A percentile compares a stretch with the other conserved stretches of the same genome.
Evolutionary conservation across 2,113 vertebrate genomes (phyloP).

Genomic region (Lates calcarifer): DNA sequence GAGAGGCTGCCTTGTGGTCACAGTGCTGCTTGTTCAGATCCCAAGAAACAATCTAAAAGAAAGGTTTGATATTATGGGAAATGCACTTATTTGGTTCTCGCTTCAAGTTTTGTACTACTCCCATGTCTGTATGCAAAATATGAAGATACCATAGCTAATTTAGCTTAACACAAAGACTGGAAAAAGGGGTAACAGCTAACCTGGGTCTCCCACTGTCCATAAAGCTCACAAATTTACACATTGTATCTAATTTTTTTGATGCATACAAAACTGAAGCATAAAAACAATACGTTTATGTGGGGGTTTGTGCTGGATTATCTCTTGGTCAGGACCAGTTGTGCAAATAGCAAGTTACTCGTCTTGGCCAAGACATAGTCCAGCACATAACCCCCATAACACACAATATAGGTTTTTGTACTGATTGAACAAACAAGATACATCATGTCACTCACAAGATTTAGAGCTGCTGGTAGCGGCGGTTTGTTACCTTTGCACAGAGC

Average conservation of each 20-base stretch:
- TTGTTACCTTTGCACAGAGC: no score
- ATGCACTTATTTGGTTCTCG: neutral
- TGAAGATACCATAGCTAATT: neutral
- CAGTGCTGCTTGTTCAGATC: neutral
- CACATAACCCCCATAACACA: no score
- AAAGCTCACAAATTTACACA: no score
- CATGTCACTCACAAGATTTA: no score
- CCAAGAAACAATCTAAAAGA: neutral
- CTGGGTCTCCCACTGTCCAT: neutral
- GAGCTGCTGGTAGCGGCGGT: no score
- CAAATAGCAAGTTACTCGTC: neutral
- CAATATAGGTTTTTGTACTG: no score
- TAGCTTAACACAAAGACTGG: neutral
- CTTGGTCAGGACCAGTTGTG: neutral
- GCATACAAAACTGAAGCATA: no score
- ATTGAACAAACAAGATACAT: no score
- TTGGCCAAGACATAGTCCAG: no score
- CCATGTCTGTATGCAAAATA: neutral
- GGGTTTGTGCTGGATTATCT: neutral
- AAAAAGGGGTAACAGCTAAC: neutral
- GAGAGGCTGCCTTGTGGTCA: neutral
- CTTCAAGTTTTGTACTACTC: neutral
- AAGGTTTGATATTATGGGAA: neutral
- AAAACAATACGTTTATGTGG: no score
- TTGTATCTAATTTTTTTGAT: no score